Base-by-base conservation (phyloP, 2,797 vertebrate species). In the Sphaeramia orbicularis region DNA sequence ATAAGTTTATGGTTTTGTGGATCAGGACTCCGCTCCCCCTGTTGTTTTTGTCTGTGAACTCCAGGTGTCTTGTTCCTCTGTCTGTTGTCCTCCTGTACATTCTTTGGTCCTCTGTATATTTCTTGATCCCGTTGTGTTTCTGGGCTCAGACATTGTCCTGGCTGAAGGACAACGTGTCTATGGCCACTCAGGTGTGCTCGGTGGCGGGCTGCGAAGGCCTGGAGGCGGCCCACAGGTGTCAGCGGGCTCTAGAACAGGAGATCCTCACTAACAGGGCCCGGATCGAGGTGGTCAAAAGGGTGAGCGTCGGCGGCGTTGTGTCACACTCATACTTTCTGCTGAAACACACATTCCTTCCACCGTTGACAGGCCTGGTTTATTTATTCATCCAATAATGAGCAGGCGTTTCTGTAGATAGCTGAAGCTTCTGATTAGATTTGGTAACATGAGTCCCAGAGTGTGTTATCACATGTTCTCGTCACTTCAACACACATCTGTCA, bases 61-160 rank as follows among this genome's bases (percentile, higher is more conserved):
- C 53, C 32, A 43, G 6, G 32, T 42, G 19, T 62, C 27, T n/a
- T n/a, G n/a, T n/a, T n/a, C n/a, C n/a, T n/a, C n/a, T n/a, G n/a
- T n/a, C n/a, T n/a, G n/a, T n/a, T n/a, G n/a, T n/a, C n/a, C n/a
- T n/a, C n/a, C n/a, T n/a, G n/a, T n/a, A n/a, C n/a, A n/a, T 19
- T 45, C 10, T 41, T 45, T 32, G n/a, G n/a, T n/a, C n/a, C n/a
- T n/a, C n/a, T n/a, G n/a, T n/a, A 59, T n/a, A 37, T 24, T 42
- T 63, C 48, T 56, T n/a, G n/a, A n/a, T n/a, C n/a, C n/a, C n/a
- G n/a, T n/a, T n/a, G n/a, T n/a, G n/a, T n/a, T n/a, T n/a, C n/a
- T n/a, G n/a, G n/a, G n/a, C 19, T 42, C 79, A 92, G 95, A 94
- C 94, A 56, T 83, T 94, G 5, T 92, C 85, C 56, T 93, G 72